Evolutionary conservation across 2,888 invertebrate genomes (phyloP).

Genomic region (Agriopis aurantiaria): DNA sequence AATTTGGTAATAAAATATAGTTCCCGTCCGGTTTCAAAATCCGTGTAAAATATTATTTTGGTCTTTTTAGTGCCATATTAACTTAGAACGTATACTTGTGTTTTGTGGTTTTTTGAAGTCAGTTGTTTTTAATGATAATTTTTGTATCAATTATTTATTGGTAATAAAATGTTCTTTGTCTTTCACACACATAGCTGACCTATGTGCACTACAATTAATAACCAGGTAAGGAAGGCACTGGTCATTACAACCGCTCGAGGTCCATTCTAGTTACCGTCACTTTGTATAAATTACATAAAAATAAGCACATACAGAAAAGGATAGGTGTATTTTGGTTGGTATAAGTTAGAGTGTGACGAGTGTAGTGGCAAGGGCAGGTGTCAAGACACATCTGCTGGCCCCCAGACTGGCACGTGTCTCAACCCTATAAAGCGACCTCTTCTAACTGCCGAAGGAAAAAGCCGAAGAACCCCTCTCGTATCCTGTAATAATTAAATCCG

Average conservation of each 20-base stretch:
- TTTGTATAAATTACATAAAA: slow-evolving; percentile 86
- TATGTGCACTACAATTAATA: slow-evolving; percentile 62
- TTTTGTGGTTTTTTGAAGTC: too few species aligned
- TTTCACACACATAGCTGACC: slow-evolving; percentile 6
- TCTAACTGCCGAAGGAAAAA: slow-evolving; percentile 69
- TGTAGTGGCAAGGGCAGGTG: slow-evolving; percentile 82
- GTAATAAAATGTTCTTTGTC: slow-evolving; percentile 21
- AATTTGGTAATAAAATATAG: too few species aligned
- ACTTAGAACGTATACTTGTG: too few species aligned
- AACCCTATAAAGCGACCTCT: slow-evolving; percentile 79
- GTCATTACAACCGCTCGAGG: slow-evolving; percentile 80
- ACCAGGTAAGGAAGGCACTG: slow-evolving; percentile 63
- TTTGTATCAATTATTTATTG: neutral
- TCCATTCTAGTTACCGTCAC: slow-evolving; percentile 84
- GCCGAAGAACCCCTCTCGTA: slow-evolving; percentile 66
- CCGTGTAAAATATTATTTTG: too few species aligned
- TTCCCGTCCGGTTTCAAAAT: too few species aligned
- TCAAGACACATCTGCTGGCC: slow-evolving; percentile 83
- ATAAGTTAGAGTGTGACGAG: slow-evolving; percentile 73
- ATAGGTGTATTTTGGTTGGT: slow-evolving; percentile 63
- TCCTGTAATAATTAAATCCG: slow-evolving; percentile 59
- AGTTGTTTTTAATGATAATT: too few species aligned
- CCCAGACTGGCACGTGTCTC: slow-evolving; percentile 79
- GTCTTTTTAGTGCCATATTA: too few species aligned
- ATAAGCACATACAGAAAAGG: slow-evolving; percentile 78